phyloP scores from a whole-genome alignment of 1,140 invertebrate species.

The Drosophila tropicalis region DNA sequence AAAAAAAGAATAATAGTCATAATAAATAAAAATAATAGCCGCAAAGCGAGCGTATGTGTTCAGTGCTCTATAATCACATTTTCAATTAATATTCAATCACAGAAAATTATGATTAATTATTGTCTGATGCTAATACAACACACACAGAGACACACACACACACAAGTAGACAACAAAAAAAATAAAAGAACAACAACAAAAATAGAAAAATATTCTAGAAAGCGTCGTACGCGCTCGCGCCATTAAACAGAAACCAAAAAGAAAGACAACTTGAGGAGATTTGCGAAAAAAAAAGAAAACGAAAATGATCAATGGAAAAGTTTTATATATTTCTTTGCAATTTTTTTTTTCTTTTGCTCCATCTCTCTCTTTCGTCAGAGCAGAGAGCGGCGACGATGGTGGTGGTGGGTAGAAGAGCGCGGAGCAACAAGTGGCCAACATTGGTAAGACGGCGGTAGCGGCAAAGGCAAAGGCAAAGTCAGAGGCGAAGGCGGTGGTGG shows the following conservation, averaged over 20 bases:
- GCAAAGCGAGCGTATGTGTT: conserved; percentile 4
- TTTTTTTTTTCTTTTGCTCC: conserved; percentile 16
- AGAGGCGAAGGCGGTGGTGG: neutral
- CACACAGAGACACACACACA: too few species aligned
- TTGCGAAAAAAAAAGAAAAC: conserved; percentile 29
- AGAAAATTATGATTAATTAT: conserved; percentile 4
- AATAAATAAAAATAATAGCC: neutral
- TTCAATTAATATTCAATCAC: conserved; percentile 10
- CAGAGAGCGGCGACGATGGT: conserved; percentile 1
- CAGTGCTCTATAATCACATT: conserved; percentile 7
- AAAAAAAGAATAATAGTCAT: neutral
- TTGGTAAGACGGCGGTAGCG: neutral
- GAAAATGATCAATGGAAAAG: conserved; percentile 80
- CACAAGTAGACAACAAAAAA: too few species aligned
- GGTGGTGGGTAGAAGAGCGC: neutral
- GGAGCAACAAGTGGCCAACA: too few species aligned
- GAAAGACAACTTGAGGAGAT: conserved; percentile 14
- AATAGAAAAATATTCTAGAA: conserved; percentile 58
- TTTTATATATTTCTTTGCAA: conserved; percentile 57
- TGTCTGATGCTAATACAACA: neutral
- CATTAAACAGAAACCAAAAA: conserved; percentile 14
- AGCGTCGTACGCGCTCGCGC: conserved; percentile 17
- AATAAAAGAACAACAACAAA: neutral
- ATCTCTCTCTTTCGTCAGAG: conserved; percentile 46
- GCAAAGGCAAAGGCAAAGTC: too few species aligned